Conservation (phyloP, 2,888 invertebrate genomes). For the Chymomyza procnemis region DNA sequence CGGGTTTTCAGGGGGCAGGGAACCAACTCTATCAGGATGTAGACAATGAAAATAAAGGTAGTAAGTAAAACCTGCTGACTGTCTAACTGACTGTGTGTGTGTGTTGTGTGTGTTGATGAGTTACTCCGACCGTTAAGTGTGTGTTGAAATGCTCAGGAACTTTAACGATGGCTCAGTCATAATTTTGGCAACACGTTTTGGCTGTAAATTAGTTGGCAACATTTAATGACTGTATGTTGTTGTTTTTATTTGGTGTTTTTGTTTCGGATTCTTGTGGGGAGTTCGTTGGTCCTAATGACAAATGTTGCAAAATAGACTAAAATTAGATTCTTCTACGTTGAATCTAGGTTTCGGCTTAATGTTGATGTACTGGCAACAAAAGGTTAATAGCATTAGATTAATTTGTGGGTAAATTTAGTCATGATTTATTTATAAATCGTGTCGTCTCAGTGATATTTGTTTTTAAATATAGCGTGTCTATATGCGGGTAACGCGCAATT, state of each 20-base stretch:
- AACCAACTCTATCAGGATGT: neutral
- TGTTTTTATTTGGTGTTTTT: too few relatives aligned
- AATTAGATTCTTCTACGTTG: neutral
- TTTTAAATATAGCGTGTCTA: neutral
- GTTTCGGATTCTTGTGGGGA: neutral
- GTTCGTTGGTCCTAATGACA: neutral
- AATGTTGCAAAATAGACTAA: neutral
- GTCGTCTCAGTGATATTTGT: neutral
- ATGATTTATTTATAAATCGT: neutral
- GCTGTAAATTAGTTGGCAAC: conserved; percentile 42
- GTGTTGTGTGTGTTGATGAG: conserved; percentile 22
- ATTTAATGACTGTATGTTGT: neutral
- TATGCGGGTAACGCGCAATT: neutral
- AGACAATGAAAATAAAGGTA: neutral
- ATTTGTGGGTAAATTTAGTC: neutral
- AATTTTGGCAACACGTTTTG: conserved; percentile 63
- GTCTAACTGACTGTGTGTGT: neutral
- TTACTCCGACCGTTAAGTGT: conserved; percentile 43
- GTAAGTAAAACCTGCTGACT: neutral
- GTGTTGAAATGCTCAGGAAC: conserved; percentile 57
- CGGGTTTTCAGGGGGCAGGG: neutral
- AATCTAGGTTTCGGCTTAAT: neutral
- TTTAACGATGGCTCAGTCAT: conserved; percentile 58
- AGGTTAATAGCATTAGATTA: neutral
- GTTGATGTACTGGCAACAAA: neutral